These are phyloP conservation scores for Coptodon rendalli DNA, from an alignment of 2,113 vertebrate genomes.

Conservation along the genomic window DNA sequence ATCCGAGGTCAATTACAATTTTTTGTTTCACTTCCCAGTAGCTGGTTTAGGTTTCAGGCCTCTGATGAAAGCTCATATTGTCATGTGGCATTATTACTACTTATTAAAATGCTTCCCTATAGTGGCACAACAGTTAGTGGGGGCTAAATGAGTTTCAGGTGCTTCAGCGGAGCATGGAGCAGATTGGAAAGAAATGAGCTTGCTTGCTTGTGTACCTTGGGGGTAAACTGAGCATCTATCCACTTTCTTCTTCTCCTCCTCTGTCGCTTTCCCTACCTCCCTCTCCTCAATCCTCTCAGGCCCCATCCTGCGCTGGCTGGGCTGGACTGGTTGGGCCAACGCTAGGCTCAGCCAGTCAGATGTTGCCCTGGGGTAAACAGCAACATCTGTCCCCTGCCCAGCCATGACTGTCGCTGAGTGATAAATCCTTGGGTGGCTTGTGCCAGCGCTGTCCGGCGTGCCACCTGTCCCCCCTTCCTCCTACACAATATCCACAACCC, in stretches of 20 bases:
- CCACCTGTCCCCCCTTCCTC: constrained; percentile 66
- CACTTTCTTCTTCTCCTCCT: background rate
- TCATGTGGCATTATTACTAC: constrained; percentile 62
- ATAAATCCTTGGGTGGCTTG: constrained; percentile 62
- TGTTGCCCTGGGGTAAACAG: constrained; percentile 68
- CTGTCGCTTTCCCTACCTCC: background rate
- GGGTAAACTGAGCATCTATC: constrained; percentile 42
- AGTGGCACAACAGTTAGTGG: constrained; percentile 60
- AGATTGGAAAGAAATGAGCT: constrained; percentile 53
- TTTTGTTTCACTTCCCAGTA: constrained; percentile 42
- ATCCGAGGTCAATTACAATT: background rate
- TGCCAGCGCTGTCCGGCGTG: constrained; percentile 57
- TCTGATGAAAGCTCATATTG: constrained; percentile 56
- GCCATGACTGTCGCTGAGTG: constrained; percentile 64
- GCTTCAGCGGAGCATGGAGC: constrained; percentile 50
- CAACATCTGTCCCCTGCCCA: constrained; percentile 72
- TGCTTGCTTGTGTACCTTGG: constrained; percentile 35
- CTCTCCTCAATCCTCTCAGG: background rate
- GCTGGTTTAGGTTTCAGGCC: constrained; percentile 34
- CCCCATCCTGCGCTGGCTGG: constrained; percentile 9
- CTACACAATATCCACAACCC: constrained; percentile 48
- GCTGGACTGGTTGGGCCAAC: constrained; percentile 34
- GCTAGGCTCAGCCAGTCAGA: constrained; percentile 56
- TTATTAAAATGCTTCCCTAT: constrained; percentile 70
- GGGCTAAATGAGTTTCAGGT: constrained; percentile 71